A percentile compares a stretch with the other conserved stretches of the same genome.
Evolutionary conservation across 1,140 invertebrate species (phyloP).

Genomic region (Procambarus clarkii): DNA sequence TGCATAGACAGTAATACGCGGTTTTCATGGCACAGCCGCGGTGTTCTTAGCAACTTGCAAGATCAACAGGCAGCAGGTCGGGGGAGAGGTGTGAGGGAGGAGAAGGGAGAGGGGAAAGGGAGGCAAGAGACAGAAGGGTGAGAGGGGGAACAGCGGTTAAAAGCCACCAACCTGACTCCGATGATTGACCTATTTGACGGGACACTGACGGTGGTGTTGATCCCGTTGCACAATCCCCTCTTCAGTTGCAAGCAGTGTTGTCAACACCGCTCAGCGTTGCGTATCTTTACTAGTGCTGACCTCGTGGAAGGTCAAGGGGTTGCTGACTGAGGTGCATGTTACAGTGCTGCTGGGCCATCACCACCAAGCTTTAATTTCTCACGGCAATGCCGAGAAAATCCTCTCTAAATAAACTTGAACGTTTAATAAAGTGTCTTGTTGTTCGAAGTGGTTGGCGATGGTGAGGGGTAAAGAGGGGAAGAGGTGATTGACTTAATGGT

Average conservation of each 20-base stretch:
- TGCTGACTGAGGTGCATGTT: too few relatives aligned
- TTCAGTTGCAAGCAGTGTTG: conserved; percentile 56
- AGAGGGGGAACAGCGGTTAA: neutral
- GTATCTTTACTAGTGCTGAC: too few relatives aligned
- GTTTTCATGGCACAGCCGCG: too few relatives aligned
- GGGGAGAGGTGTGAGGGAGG: too few relatives aligned
- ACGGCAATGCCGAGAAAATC: too few relatives aligned
- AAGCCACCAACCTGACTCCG: conserved; percentile 1
- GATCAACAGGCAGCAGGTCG: neutral
- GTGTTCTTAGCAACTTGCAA: neutral
- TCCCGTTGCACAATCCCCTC: conserved; percentile 46
- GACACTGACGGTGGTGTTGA: conserved; percentile 32
- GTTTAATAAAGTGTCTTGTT: too few relatives aligned
- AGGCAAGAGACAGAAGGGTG: neutral
- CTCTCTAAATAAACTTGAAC: too few relatives aligned
- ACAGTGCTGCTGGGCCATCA: too few relatives aligned
- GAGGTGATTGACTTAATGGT: conserved; percentile 52
- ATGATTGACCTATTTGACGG: conserved; percentile 52
- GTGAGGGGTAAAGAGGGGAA: conserved; percentile 25
- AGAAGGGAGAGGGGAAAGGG: neutral
- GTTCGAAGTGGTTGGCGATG: conserved; percentile 7
- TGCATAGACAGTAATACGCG: too few relatives aligned
- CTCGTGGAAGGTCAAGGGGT: too few relatives aligned
- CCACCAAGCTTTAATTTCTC: too few relatives aligned
- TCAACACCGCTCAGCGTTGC: neutral